Conservation (phyloP, 2,797 vertebrate genomes). For the Sorex maritimensis region DNA sequence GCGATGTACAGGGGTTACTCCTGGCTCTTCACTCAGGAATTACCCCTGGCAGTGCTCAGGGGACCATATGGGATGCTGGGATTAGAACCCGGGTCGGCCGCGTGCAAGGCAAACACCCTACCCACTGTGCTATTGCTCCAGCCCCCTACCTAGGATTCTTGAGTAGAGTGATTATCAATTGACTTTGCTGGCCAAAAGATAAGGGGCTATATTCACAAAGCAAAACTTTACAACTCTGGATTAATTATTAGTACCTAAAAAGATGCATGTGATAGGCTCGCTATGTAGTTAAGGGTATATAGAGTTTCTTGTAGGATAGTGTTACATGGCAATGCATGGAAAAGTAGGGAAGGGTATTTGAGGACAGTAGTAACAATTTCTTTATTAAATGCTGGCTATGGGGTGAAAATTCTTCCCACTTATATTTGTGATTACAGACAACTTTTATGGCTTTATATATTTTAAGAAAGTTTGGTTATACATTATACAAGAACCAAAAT, state of each 20-base stretch:
- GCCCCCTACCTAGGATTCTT: too few species aligned
- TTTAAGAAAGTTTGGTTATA: not conserved
- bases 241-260: not conserved
- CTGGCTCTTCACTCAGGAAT: too few species aligned
- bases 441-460: not conserved
- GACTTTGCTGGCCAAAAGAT: not conserved
- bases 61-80: too few species aligned
- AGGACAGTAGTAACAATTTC: not conserved
- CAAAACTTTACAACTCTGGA: not conserved
- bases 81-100: too few species aligned
- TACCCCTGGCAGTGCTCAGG: too few species aligned
- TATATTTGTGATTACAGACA: not conserved
- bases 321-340: not conserved
- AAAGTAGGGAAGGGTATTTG: not conserved
- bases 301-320: not conserved
- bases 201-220: not conserved
- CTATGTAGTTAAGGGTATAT: not conserved
- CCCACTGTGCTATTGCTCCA: too few species aligned
- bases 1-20: too few species aligned
- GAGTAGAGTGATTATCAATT: not conserved
- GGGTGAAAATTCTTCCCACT: conserved; percentile 6
- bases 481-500: too few species aligned
- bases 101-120: too few species aligned
- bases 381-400: not conserved
- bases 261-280: not conserved